Conservation (phyloP, 2,888 invertebrate species). For the Lasioglossum malachurum region DNA sequence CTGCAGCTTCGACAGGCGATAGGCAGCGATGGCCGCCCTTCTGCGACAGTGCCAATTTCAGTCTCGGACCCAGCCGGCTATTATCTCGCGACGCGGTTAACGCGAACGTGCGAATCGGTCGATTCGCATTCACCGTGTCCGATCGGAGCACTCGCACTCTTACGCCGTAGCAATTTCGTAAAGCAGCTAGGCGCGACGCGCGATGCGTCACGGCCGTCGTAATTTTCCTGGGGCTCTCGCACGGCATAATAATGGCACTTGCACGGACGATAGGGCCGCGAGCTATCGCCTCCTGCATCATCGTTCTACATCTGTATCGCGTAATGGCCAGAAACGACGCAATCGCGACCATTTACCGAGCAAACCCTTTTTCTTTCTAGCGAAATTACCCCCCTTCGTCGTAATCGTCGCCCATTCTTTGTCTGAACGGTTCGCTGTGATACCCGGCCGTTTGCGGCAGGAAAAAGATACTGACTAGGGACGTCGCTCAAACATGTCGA, state of each 20-base stretch:
- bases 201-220: constrained; percentile 41
- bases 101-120: constrained; percentile 46
- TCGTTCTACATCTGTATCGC: constrained; percentile 23
- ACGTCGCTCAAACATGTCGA: too few species aligned
- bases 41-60: constrained; percentile 36
- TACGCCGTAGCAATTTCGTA: constrained; percentile 52
- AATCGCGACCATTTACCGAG: constrained; percentile 8
- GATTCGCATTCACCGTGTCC: constrained; percentile 62
- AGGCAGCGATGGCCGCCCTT: neutral
- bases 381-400: neutral
- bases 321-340: constrained; percentile 28
- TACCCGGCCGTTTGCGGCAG: neutral
- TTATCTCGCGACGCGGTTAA: constrained; percentile 45
- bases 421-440: neutral
- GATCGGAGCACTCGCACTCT: constrained; percentile 42
- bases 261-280: constrained; percentile 35
- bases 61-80: neutral
- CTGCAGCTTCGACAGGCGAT: neutral
- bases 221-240: constrained; percentile 59
- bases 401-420: constrained; percentile 31
- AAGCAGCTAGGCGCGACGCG: constrained; percentile 37
- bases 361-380: constrained; percentile 12
- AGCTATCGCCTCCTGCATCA: constrained; percentile 27
- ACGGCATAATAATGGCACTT: constrained; percentile 66
- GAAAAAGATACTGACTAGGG: neutral